These are phyloP conservation scores for Myotis yumanensis DNA, from an alignment of 2,113 vertebrate genomes.

Conservation along the genomic window DNA sequence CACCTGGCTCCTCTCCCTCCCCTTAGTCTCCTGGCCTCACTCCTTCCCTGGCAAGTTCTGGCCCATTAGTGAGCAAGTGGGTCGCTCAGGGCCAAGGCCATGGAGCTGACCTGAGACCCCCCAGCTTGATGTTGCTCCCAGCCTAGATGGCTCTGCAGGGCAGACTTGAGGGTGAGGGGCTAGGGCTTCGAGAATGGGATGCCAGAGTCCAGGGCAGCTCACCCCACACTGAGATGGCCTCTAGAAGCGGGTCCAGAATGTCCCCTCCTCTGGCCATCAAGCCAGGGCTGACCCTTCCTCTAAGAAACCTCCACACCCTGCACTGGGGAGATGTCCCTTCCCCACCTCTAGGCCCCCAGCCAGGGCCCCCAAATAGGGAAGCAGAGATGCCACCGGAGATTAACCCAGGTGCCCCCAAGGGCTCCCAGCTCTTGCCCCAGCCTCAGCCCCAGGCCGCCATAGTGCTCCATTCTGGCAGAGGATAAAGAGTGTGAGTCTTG, in stretches of 20 bases:
- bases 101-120: not conserved
- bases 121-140: not conserved
- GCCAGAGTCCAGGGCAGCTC: not conserved
- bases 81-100: not conserved
- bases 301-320: not conserved
- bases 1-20: not conserved
- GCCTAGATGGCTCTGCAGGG: not conserved
- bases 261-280: not conserved
- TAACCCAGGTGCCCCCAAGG: not conserved
- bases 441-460: not conserved
- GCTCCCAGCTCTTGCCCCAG: not conserved
- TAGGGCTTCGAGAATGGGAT: accelerated
- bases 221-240: not conserved
- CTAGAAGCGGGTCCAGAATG: too few species aligned
- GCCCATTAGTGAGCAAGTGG: accelerated
- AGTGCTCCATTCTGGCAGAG: too few species aligned
- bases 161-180: not conserved
- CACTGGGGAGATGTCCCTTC: not conserved
- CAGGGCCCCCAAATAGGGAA: not conserved
- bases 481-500: not conserved
- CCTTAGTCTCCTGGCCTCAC: not conserved
- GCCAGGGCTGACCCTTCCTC: not conserved
- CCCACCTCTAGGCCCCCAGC: not conserved
- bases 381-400: not conserved
- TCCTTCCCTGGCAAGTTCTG: not conserved